These are phyloP conservation scores for Oplegnathus fasciatus DNA, from an alignment of 2,113 vertebrate species.

Conservation along the genomic window DNA sequence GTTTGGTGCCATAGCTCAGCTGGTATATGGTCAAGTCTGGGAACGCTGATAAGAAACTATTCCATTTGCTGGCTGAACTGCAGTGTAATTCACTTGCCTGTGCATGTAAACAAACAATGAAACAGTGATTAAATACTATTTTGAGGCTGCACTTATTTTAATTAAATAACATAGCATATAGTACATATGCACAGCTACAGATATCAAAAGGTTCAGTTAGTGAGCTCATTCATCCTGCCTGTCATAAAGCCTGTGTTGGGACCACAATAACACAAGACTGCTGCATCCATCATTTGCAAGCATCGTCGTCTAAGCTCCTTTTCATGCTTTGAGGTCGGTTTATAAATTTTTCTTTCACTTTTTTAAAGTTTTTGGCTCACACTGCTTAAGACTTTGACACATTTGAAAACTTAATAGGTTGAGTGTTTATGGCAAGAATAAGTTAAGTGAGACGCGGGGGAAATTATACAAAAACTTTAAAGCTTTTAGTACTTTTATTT, in stretches of 20 bases:
- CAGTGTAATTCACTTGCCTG: constrained; percentile 75
- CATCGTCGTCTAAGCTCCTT: constrained; percentile 41
- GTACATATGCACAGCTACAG: constrained; percentile 53
- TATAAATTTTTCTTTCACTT: background rate
- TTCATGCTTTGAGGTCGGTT: constrained; percentile 20
- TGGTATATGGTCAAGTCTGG: constrained; percentile 63
- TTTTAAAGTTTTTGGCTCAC: constrained; percentile 15
- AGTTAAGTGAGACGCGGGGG: background rate
- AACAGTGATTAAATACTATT: constrained; percentile 77
- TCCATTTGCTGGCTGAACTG: constrained; percentile 64
- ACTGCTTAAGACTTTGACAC: constrained; percentile 1
- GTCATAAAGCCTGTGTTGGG: constrained; percentile 65
- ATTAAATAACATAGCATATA: constrained; percentile 64
- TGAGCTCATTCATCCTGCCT: constrained; percentile 70
- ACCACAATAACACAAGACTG: constrained; percentile 68
- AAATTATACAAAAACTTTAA: background rate
- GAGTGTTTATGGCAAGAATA: constrained; percentile 7
- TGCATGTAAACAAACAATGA: constrained; percentile 72
- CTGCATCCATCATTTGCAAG: constrained; percentile 73
- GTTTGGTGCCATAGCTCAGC: constrained; percentile 50
- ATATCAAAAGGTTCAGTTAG: constrained; percentile 65
- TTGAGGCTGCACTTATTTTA: constrained; percentile 67
- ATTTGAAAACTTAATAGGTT: constrained; percentile 5
- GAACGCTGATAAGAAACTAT: constrained; percentile 75
- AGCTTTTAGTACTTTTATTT: background rate